Evolutionary conservation across 1,140 invertebrate species (phyloP).

Genomic region (Drepana arcuata): DNA sequence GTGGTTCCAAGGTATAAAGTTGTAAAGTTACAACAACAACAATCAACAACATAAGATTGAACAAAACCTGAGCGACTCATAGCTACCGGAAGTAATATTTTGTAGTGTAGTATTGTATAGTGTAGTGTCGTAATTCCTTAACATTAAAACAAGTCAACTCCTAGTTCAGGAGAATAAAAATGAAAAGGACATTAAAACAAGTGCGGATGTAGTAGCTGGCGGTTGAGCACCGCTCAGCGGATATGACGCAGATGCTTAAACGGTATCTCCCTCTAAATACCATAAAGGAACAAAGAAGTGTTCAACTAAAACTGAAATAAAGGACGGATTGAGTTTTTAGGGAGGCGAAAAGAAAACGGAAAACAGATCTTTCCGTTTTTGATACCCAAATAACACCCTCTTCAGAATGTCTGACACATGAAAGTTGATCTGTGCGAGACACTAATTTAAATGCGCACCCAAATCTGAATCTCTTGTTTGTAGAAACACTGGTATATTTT

Average conservation of each 20-base stretch:
- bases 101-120: no score
- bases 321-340: conserved; percentile 20
- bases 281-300: no score
- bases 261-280: no score
- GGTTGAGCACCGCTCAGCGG: conserved; percentile 13
- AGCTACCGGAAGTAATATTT: no score
- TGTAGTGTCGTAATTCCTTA: no score
- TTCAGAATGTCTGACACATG: conserved; percentile 19
- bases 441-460: conserved; percentile 25
- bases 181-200: conserved; percentile 38
- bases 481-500: no score
- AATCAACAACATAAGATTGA: no score
- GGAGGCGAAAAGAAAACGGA: conserved; percentile 14
- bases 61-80: no score
- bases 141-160: conserved; percentile 10
- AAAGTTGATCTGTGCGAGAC: conserved; percentile 16
- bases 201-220: conserved; percentile 28
- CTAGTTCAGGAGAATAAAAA: conserved; percentile 30
- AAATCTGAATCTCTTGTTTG: no score
- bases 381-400: conserved; percentile 25
- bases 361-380: conserved; percentile 14
- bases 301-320: conserved; percentile 37
- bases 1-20: no score
- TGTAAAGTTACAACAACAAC: conserved; percentile 3
- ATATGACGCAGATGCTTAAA: conserved; percentile 24